Evolutionary conservation across 1,140 invertebrate genomes (phyloP).

Genomic region (Zeugodacus cucurbitae): DNA sequence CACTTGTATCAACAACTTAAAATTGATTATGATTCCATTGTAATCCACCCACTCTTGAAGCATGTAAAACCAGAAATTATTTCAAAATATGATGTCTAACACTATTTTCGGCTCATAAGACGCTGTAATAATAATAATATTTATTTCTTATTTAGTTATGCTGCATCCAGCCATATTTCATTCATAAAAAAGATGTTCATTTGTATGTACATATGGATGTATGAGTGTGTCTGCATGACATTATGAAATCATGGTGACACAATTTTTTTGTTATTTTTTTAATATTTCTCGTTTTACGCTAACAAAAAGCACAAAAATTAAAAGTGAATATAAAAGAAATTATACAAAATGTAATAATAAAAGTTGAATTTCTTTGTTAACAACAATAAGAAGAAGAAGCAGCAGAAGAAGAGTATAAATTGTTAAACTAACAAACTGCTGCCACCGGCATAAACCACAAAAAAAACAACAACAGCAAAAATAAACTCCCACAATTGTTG

Average conservation of each 20-base stretch:
- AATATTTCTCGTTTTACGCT: not conserved
- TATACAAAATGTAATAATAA: not conserved
- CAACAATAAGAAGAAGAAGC: not conserved
- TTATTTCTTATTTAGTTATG: not conserved
- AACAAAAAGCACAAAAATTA: not conserved
- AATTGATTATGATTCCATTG: not conserved
- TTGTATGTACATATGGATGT: not conserved
- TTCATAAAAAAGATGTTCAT: not conserved
- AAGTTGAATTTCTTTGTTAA: not conserved
- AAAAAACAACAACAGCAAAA: not conserved
- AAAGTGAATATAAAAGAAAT: not conserved
- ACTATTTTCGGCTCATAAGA: not conserved
- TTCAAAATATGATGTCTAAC: no score
- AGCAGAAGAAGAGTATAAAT: not conserved
- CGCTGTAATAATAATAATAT: not conserved
- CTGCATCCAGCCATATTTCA: not conserved
- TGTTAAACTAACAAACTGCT: not conserved
- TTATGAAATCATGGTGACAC: not conserved
- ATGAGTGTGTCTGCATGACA: not conserved
- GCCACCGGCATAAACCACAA: not conserved
- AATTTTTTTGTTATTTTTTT: not conserved
- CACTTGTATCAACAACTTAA: no score
- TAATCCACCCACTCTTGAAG: not conserved
- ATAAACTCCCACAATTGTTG: conserved; percentile 21
- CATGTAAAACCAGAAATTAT: no score